Evolutionary conservation across 2,113 vertebrate species (phyloP).

Genomic region (Otus sunia): DNA sequence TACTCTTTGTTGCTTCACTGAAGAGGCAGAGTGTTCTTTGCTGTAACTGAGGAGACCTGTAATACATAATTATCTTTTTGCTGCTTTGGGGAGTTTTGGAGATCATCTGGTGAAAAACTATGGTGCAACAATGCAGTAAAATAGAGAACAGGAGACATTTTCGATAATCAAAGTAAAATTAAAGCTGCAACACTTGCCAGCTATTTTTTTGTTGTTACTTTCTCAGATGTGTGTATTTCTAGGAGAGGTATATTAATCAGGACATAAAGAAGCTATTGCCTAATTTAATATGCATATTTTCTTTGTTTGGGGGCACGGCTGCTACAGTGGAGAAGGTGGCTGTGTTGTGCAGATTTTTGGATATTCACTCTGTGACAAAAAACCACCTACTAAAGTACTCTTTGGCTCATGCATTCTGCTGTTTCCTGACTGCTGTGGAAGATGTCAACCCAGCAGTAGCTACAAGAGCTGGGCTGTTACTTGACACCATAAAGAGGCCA

Average conservation of each 20-base stretch:
- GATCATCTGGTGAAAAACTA: not conserved
- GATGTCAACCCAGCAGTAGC: slow-evolving; percentile 98
- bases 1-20: not conserved
- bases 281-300: not conserved
- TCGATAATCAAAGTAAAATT: not conserved
- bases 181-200: not conserved
- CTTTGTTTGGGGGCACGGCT: slow-evolving; percentile 6
- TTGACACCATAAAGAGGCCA: slow-evolving; percentile 95
- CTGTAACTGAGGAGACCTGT: not conserved
- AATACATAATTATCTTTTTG: not conserved
- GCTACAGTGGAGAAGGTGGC: slow-evolving; percentile 93
- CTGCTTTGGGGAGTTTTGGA: not conserved
- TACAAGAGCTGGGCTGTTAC: slow-evolving; percentile 90
- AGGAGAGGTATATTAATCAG: not conserved
- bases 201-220: not conserved
- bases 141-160: not conserved
- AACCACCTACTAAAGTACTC: slow-evolving; percentile 97
- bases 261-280: not conserved
- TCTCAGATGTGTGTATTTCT: not conserved
- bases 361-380: slow-evolving; percentile 96
- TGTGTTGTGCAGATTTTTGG: slow-evolving; percentile 95
- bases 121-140: not conserved
- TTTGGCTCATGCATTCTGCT: slow-evolving; percentile 96
- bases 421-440: slow-evolving; percentile 94
- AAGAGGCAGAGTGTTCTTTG: not conserved